Percentiles rank a stretch among this genome's conserved stretches.
Conservation (phyloP, 2,113 vertebrate genomes). For the Paralichthys olivaceus region DNA sequence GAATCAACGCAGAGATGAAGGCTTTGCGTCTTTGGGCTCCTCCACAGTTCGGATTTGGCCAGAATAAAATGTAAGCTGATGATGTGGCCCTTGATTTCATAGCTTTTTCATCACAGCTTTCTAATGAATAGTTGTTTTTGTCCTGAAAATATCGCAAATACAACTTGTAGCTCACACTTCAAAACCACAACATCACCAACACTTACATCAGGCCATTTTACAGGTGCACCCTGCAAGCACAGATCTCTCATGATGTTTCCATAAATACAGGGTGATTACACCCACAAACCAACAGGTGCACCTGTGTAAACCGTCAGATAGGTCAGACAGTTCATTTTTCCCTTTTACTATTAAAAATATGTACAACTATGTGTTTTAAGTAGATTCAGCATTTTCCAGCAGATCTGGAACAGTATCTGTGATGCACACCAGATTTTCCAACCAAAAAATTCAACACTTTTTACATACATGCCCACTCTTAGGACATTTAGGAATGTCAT, state of each 20-base stretch:
- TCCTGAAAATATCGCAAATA: neutral
- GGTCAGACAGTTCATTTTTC: too few relatives aligned
- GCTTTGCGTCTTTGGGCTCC: conserved; percentile 57
- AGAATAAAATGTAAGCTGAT: conserved; percentile 55
- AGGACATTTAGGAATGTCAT: too few relatives aligned
- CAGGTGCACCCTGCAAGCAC: conserved; percentile 3
- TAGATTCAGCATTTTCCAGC: too few relatives aligned
- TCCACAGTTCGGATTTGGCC: conserved; percentile 38
- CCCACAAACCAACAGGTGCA: too few relatives aligned
- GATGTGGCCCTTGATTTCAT: conserved; percentile 51
- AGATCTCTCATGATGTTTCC: neutral
- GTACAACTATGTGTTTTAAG: too few relatives aligned
- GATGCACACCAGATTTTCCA: too few relatives aligned
- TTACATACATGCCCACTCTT: too few relatives aligned
- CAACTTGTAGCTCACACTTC: neutral
- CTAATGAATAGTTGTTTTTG: conserved; percentile 32
- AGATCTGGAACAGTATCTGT: too few relatives aligned
- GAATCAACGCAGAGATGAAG: conserved; percentile 68
- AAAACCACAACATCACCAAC: neutral
- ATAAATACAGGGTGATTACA: neutral
- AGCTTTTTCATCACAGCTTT: conserved; percentile 57
- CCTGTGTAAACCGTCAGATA: too few relatives aligned
- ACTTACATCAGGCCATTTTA: neutral
- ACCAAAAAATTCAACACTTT: too few relatives aligned
- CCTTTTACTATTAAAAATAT: too few relatives aligned